phyloP scores from a whole-genome alignment of 2,797 vertebrate species.

The Sylvilagus floridanus region DNA sequence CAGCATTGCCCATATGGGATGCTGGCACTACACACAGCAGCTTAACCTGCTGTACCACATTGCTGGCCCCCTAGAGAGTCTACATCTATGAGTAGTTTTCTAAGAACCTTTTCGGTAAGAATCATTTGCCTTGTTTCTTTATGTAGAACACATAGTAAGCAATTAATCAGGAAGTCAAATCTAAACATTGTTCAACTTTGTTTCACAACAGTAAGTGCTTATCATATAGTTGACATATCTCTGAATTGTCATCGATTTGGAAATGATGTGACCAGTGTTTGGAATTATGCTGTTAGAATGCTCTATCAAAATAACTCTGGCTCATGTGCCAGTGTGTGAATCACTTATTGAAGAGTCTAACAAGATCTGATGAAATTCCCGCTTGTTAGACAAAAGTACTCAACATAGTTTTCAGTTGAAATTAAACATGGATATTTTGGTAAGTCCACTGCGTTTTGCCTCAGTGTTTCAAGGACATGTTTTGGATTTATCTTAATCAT shows the following conservation, averaged over 20 bases:
- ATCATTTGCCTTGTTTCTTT: slow-evolving; percentile 4
- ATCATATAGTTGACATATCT: not conserved
- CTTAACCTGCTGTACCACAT: too few species aligned
- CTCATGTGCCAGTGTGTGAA: not conserved
- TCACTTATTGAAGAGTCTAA: not conserved
- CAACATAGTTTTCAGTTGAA: not conserved
- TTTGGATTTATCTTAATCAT: not conserved
- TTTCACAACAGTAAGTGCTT: not conserved
- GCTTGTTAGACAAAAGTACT: not conserved
- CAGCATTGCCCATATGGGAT: too few species aligned
- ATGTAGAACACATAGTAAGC: not conserved
- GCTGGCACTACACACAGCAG: too few species aligned
- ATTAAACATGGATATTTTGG: not conserved
- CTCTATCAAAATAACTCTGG: not conserved
- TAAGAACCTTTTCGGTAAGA: slow-evolving; percentile 21
- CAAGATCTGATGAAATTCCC: not conserved
- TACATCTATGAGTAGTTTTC: not conserved
- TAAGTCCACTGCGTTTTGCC: not conserved
- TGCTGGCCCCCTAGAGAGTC: not conserved
- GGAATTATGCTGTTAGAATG: not conserved
- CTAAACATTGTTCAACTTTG: not conserved
- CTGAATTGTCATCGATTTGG: slow-evolving; percentile 51
- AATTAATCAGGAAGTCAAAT: not conserved
- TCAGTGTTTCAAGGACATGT: not conserved
- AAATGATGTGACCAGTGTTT: not conserved